Evolutionary conservation across 2,888 invertebrate genomes (phyloP), one percentile per base, ranked within the genome.

Genomic region (Synanthedon andrenaeformis): DNA sequence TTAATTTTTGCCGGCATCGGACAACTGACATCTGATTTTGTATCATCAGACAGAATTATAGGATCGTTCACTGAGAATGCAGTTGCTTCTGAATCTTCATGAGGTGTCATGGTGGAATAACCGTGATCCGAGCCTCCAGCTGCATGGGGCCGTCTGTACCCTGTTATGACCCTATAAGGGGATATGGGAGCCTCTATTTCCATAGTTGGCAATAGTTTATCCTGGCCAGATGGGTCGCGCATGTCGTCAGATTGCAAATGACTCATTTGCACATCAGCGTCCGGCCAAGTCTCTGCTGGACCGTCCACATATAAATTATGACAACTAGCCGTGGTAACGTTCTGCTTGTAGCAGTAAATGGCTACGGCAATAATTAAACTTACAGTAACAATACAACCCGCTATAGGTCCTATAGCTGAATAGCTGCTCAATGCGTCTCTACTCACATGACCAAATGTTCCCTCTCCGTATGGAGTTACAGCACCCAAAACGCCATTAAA

Each of bases 81-180:
- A 60, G 94, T 91, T 62, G 94, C 93, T 71, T 96, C 95, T 1
- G 94, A 94, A 70, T 96, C 96, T 69, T 96, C 96, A 65, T 96
- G 95, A 1, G 95, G 95, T 1, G 96, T 96, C 96, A 96, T 96
- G 0, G 96, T 96, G 3, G 96, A 96, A 79, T 97, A 97, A 2
- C 97, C 97, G 71, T 97, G 96, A 83, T 97, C 97, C n/a, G 95
- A 96, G 64, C 93, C 93, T 50, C 92, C 93, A 0, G 93, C 92
- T 0, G 92, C 90, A 51, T 92, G 91, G 3, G 94, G 91, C 41
- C 95, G 89, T 48, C 94, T 87, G 73, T 95, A 96, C 54, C 92
- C 92, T 0, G 94, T 94, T 50, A 94, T 92, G 57, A 96, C 93
- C 58, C 95, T 92, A 74, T 97, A 97, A 0, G 97, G 96, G 2